Evolutionary conservation across 2,888 invertebrate species (phyloP).

Genomic region (Meiosimyza platycephala): DNA sequence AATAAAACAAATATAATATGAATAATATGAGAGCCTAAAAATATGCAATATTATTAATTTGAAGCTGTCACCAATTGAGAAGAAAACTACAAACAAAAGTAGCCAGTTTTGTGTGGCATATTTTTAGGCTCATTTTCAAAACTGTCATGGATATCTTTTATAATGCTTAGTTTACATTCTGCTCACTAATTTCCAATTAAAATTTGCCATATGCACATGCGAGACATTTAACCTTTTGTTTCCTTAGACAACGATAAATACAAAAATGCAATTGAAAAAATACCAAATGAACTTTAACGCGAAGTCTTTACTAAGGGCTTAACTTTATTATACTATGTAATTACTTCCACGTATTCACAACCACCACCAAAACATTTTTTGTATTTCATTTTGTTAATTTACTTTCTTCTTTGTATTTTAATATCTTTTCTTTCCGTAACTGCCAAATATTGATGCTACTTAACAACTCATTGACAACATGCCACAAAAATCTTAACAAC

Average conservation of each 20-base stretch:
- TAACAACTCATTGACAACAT: conserved; percentile 34
- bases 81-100: no score
- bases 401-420: not conserved
- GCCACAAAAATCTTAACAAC: conserved; percentile 38
- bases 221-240: not conserved
- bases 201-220: not conserved
- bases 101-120: no score
- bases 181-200: not conserved
- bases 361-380: no score
- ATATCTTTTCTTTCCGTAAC: not conserved
- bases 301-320: not conserved
- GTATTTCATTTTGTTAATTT: conserved; percentile 22
- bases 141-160: no score
- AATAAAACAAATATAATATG: no score
- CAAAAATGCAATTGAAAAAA: conserved; percentile 10
- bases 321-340: not conserved
- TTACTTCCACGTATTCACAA: not conserved
- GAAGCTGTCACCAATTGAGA: no score
- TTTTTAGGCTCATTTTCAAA: no score
- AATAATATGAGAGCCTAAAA: no score
- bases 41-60: no score
- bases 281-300: not conserved
- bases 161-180: not conserved
- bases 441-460: conserved; percentile 9
- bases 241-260: not conserved